These are phyloP conservation scores for Botia almorhae DNA, from an alignment of 2,797 vertebrate genomes.

Conservation along the genomic window DNA sequence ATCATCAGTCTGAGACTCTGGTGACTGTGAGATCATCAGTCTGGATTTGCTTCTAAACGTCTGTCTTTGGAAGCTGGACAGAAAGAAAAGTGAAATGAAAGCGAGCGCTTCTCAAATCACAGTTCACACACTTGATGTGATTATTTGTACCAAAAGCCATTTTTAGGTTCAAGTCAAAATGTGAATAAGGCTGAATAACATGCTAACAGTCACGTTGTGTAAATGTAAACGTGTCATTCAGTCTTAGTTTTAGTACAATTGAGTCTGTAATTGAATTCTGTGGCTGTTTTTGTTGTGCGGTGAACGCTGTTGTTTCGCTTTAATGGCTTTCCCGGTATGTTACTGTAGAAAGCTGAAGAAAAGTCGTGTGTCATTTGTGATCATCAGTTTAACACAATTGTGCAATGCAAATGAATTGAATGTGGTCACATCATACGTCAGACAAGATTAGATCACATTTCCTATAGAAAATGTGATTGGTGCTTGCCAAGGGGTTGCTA, in stretches of 20 bases:
- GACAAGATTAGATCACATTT: not conserved
- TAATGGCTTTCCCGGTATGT: constrained; percentile 40
- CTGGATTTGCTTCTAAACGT: not conserved
- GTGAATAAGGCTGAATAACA: not conserved
- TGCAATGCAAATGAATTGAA: not conserved
- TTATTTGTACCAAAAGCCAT: not conserved
- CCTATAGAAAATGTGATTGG: not conserved
- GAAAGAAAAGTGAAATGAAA: not conserved
- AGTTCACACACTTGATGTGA: not conserved
- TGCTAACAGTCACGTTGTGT: not conserved
- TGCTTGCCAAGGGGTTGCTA: not conserved
- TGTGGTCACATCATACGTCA: not conserved
- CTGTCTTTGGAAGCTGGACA: not conserved
- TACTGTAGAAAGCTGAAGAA: constrained; percentile 39
- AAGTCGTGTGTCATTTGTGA: not conserved
- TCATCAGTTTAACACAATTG: not conserved
- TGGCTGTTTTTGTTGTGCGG: constrained; percentile 39
- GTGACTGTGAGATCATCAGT: not conserved
- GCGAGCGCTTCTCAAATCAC: constrained; percentile 10
- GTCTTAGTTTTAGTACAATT: constrained; percentile 19
- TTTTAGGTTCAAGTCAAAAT: not conserved
- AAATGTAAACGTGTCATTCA: not conserved
- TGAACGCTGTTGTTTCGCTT: constrained; percentile 49
- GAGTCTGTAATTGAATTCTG: constrained; percentile 5
- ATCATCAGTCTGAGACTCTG: not conserved